Base-by-base conservation (phyloP, 2,113 vertebrate species). In the Thomomys bottae region DNA sequence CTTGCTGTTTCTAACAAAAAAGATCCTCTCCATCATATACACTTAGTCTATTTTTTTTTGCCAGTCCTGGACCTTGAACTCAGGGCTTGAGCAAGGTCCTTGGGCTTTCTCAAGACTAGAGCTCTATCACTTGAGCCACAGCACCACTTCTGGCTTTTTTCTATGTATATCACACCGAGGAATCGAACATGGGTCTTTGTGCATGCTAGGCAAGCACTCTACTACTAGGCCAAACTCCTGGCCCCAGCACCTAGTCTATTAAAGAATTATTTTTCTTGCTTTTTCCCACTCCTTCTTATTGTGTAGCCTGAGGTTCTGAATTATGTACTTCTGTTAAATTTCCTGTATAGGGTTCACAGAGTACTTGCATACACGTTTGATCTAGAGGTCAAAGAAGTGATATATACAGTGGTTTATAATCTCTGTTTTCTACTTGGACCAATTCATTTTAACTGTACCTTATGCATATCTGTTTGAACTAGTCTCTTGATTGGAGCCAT, bases 311-410 rank as follows among this genome's bases (percentile, higher is more conserved):
- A 63, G 28, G n/a, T 73, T 93, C 38, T 63, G 42, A 86, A 82
- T 79, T 40, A 94, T 90, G 20, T 30, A n/a, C 20, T 63, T 89
- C n/a, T 76, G 54, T 76, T 72, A 64, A 91, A 63, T 82, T 78
- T 67, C 66, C 68, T 78, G 49, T 26, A 9, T 38, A 30, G 54
- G 68, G 54, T 82, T 63, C 70, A 66, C 3, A 1, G 54, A 54
- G 10, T 28, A 42, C 3, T 34, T 8, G 75, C 23, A 30, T 26
- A 57, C n/a, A 24, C 34, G 14, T 81, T 73, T 93, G 88, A 92
- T 63, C 57, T 38, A 49, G 81, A 61, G 6, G 34, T 90, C 66
- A 72, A 45, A 28, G 36, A 88, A 88, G 30, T 11, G 64, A 23
- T 49, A 1, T n/a, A 82, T 45, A 87, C 73, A 85, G 34, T 49